Evolutionary conservation across 1,140 invertebrate species (phyloP), one percentile per base, ranked within the genome.

Genomic region (Rhyacophila brunnea): DNA sequence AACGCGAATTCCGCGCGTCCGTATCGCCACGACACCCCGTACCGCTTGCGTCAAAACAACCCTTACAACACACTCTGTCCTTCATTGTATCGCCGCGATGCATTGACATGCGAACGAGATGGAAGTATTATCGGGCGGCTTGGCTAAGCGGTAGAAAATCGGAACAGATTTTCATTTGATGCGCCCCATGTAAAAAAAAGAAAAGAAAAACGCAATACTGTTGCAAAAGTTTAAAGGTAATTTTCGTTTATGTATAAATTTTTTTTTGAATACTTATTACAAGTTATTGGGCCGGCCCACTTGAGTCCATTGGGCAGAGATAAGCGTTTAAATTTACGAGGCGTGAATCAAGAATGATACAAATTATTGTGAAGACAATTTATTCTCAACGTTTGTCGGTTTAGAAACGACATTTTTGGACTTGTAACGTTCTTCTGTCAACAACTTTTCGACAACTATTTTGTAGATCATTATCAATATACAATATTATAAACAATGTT

Each of bases 81-180:
- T 58, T 32, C 49, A 28, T 9, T 3, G 23, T 9, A 28, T 9
- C 23, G 9, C 9, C 9, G 9, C 4, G 9, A 28, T 9, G 9
- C 23, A 28, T 28, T 5, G 23, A 28, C 23, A 28, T 9, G 9
- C 14, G 28, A 43, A 19, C 28, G 61, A 59, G 6, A 18, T 14
- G 43, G 62, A 28, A 28, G 9, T 28, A 28, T 28, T 28, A 28
- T 28, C 23, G 9, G 9, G 3, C 23, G 23, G 23, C 1, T 36
- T 47, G 18, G 28, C 20, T 14, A 34, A 51, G 9, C 15, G 32
- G 23, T 28, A 28, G 48, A 20, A 54, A 60, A 52, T 38, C 48
- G 35, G 15, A 49, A 60, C 51, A 60, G 58, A 60, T 60, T 60
- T 60, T 60, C 58, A 54, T 55, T 60, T 60, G 44, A 55, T 54